Evolutionary conservation across 1,140 invertebrate genomes (phyloP), one percentile per base, ranked within the genome.

Genomic region (Doryteuthis pealeii): DNA sequence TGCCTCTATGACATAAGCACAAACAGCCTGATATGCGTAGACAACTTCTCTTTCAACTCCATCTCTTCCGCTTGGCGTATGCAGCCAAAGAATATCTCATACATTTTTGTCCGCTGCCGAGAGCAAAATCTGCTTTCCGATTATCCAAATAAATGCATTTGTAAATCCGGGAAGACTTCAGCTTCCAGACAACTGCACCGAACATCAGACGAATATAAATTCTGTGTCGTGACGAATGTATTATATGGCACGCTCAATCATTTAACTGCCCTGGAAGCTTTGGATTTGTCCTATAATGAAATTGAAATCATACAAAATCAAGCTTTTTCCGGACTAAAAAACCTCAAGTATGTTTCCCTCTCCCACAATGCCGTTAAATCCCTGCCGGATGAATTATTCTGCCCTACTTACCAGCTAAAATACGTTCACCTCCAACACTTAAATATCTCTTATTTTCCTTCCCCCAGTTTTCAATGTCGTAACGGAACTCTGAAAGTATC

Each of bases 311-410:
- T 68, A 32, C 30, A 26, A 26, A 4, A 22, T 18, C 8, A 33
- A 22, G n/a, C 31, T 22, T 32, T 68, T 31, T 18, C 31, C 0
- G 66, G 66, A 0, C 31, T 68, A 33, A 22, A 2, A 26, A 68
- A 68, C 18, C 31, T 68, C 15, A 68, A 31, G 30, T 68, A 68
- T 32, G 12, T 68, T 31, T 28, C 66, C 18, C 32, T 68, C 30
- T 32, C 30, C 8, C 2, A 68, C 1, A 68, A 68, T 31, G n/a
- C 66, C 5, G 10, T 68, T 12, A 32, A 12, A 26, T 12, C 31
- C 8, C 66, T 68, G 22, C 66, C 66, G 66, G 66, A 68, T 22
- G 66, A 32, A 33, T 18, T 68, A 30, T 33, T 68, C 30, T 68
- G 66, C 31, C 15, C 22, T 68, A 8, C 31, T 26, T 22, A 8